Evolutionary conservation across 2,888 invertebrate genomes (phyloP), one percentile per base, ranked within the genome.

Genomic region (Meliscaeva auricollis): DNA sequence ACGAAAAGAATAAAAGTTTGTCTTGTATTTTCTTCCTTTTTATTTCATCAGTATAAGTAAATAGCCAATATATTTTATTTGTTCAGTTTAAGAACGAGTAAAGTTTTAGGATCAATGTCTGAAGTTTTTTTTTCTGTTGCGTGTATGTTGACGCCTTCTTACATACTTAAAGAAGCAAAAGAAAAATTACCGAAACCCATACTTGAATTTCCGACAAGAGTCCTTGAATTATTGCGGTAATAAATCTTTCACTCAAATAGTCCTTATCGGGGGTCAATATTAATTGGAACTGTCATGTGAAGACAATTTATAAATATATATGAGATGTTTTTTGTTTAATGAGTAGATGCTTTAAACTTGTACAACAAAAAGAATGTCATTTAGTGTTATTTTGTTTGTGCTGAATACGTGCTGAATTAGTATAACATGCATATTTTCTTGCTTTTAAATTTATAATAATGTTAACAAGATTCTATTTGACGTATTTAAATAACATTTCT

Each of bases 21-120:
- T 60, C 58, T 46, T 62, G 11, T 46, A 15, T 62, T 9, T 26
- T 44, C 9, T 17, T n/a, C 44, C 44, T 54, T 38, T 68, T 35
- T 52, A 41, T 66, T 56, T 52, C 44, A 46, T 82, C 20, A 62
- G 41, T 62, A 58, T 38, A 41, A 78, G 68, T 78, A 77, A 82
- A 82, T 69, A 75, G 58, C 58, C 66, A 54, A 75, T 44, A 84
- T 66, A 79, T 75, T 79, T 84, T 79, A 79, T 84, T 84, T 84
- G 64, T 66, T 66, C 58, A 66, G 66, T 72, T 79, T 70, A 64
- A n/a, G 69, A 56, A 66, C 78, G 79, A 74, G 66, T 58, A 70
- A 72, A 58, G 13, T 58, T 58, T 58, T n/a, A 58, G 58, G 41
- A 44, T 62, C 62, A 44, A 62, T 62, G 82, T 62, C 77, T 68